Evolutionary conservation across 1,140 invertebrate genomes (phyloP), one percentile per base, ranked within the genome.

Genomic region (Helicoverpa zea): DNA sequence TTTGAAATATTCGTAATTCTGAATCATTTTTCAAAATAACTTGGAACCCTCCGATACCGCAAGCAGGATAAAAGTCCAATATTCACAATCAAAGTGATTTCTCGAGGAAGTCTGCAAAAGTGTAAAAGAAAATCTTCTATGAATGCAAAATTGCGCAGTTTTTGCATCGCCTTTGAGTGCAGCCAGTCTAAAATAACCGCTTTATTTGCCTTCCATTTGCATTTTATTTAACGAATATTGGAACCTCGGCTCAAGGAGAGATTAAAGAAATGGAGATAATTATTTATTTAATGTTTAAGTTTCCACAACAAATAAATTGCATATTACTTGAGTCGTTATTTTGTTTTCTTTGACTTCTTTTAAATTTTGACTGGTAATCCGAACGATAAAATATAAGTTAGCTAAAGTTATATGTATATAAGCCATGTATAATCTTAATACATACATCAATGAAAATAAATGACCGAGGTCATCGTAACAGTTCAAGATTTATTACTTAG

Each of bases 401-500:
- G 35, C 7, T 35, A 3, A 35, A 35, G 35, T n/a, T 54, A n/a
- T 54, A 18, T 11, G 23, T 16, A 18, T 2, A 12, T 30, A 30
- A 16, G 16, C 16, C 29, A 2, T 23, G 18, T 56, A 29, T 61
- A 23, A 43, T 23, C 49, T 51, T 14, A 70, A 51, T 51, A 29
- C 10, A 23, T 70, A 70, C 52, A 52, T 51, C 51, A 70, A 29
- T 70, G 47, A 52, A 70, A 52, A 10, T 43, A 9, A 9, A 43
- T 43, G 35, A 43, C 35, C 66, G 1, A 4, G 18, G 66, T 51
- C 49, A 70, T 70, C 51, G 51, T 70, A 70, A 52, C 18, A n/a
- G 47, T 29, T 29, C 47, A 70, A 52, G 66, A 70, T 70, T 70
- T 70, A 70, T 70, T 23, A 29, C 66, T 9, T 14, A 52, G 23